Percentiles rank a stretch among this genome's conserved stretches.
Evolutionary conservation across 2,797 vertebrate genomes (phyloP).

Genomic region (Lepus oiostolus): DNA sequence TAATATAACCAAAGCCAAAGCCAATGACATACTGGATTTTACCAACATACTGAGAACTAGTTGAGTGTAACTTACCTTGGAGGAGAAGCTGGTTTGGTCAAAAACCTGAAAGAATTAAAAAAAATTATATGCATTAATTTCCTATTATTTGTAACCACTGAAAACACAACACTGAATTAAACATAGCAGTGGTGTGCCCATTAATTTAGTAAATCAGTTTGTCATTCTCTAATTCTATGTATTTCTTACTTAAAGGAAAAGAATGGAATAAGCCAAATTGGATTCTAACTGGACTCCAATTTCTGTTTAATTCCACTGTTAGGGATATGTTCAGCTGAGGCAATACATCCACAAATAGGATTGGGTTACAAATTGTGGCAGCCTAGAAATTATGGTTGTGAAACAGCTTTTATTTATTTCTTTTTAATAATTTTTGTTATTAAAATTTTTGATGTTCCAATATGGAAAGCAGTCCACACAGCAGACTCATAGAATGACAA

Average conservation of each 20-base stretch:
- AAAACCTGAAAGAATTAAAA: conserved; percentile 73
- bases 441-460: neutral
- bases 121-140: conserved; percentile 64
- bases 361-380: neutral
- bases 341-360: neutral
- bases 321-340: neutral
- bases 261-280: neutral
- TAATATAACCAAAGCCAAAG: conserved; percentile 54
- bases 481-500: no score
- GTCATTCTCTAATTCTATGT: neutral
- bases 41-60: conserved; percentile 60
- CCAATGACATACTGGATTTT: conserved; percentile 76
- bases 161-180: neutral
- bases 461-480: no score
- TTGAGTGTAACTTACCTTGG: conserved; percentile 85
- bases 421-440: neutral
- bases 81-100: conserved; percentile 60
- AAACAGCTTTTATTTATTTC: neutral
- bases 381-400: neutral
- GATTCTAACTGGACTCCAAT: conserved; percentile 4
- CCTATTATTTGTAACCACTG: conserved; percentile 30
- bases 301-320: conserved; percentile 47
- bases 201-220: neutral
- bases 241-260: conserved; percentile 52
- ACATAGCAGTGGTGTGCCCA: neutral